Conservation (phyloP, 1,140 invertebrate species). For the Conopomorpha cramerella region DNA sequence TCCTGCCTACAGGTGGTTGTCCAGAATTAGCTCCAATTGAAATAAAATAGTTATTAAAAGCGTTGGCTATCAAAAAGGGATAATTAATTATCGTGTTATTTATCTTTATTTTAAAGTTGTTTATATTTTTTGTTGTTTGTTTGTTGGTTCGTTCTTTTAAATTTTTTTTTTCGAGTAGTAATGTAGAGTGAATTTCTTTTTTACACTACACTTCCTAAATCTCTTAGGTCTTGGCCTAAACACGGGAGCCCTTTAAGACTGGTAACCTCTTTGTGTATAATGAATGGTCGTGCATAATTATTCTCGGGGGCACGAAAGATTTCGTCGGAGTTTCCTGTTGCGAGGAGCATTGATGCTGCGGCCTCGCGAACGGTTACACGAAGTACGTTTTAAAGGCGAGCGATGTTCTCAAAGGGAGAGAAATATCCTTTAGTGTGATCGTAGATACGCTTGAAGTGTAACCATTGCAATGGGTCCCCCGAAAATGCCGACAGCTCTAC, state of each 20-base stretch:
- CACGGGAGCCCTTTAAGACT: conserved; percentile 2
- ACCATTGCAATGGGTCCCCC: not conserved
- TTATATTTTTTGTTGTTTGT: no score
- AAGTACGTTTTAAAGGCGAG: conserved; percentile 4
- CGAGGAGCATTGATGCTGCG: conserved; percentile 1
- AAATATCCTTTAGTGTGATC: conserved; percentile 1
- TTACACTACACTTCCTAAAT: conserved; percentile 1
- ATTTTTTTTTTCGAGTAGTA: no score
- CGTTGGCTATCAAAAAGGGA: no score
- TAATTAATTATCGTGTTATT: no score
- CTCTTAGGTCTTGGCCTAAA: conserved; percentile 1
- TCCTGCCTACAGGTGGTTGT: no score
- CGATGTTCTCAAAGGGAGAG: conserved; percentile 2
- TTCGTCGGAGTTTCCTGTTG: conserved; percentile 1
- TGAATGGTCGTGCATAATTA: conserved; percentile 6
- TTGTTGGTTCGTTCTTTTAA: no score
- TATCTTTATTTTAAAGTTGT: no score
- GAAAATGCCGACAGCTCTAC: not conserved
- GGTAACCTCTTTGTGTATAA: conserved; percentile 2
- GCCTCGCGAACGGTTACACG: conserved; percentile 6
- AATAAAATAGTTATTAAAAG: no score
- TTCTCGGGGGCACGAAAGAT: conserved; percentile 3
- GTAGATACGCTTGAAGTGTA: conserved; percentile 1
- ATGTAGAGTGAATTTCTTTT: no score
- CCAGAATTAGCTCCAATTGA: no score